A percentile compares a stretch with the other conserved stretches of the same genome.
These are phyloP conservation scores for Urechis unicinctus DNA, from an alignment of 2,888 invertebrate genomes.

Conservation along the genomic window DNA sequence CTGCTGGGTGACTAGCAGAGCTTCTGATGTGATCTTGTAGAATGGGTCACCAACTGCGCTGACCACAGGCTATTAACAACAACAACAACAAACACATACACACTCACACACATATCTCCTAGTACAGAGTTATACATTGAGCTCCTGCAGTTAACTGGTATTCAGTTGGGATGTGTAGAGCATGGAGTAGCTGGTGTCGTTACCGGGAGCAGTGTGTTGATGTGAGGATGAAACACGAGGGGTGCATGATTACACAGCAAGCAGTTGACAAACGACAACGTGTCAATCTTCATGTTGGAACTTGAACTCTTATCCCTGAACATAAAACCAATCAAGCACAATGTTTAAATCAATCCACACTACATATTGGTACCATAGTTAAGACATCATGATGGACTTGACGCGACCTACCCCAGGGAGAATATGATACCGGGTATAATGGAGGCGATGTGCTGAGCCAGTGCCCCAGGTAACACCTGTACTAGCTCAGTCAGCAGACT, in stretches of 20 bases:
- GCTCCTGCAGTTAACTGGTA: no score
- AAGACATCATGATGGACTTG: neutral
- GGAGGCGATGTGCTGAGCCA: conserved; percentile 74
- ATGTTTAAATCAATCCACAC: neutral
- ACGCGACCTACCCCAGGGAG: conserved; percentile 57
- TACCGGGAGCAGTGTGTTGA: conserved; percentile 11
- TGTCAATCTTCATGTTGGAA: conserved; percentile 92
- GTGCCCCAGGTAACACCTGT: conserved; percentile 78
- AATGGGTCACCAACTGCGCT: conserved; percentile 89
- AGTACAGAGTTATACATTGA: neutral
- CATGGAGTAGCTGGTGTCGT: neutral
- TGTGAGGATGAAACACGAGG: conserved; percentile 45
- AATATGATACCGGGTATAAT: conserved; percentile 85
- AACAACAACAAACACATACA: neutral
- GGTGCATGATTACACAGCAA: conserved; percentile 73
- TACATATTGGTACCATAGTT: neutral
- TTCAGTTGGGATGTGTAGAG: no score
- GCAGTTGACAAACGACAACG: conserved; percentile 83
- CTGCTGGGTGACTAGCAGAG: conserved; percentile 84
- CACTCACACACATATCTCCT: neutral
- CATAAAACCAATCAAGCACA: conserved; percentile 7
- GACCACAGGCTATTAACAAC: conserved; percentile 62
- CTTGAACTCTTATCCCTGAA: conserved; percentile 82
- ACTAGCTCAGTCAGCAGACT: conserved; percentile 84
- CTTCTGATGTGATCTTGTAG: conserved; percentile 98